A percentile compares a stretch with the other conserved stretches of the same genome.
Conservation (phyloP, 2,113 vertebrate species). For the Echinops telfairi region DNA sequence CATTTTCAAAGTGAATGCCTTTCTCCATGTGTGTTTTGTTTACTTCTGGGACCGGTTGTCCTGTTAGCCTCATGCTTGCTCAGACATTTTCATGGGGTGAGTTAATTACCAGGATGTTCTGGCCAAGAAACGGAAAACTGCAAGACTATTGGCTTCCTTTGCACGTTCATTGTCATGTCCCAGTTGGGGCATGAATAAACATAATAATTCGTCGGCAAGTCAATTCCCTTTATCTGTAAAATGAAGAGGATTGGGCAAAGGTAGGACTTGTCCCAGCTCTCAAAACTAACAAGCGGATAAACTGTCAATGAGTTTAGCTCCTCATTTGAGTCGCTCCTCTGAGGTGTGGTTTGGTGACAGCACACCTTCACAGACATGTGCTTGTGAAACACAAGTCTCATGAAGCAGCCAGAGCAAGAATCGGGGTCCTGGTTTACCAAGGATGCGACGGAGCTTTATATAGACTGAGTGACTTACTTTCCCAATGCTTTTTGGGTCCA, state of each 20-base stretch:
- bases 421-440: background rate
- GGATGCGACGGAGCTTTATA: background rate
- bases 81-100: slow-evolving; percentile 3
- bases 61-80: slow-evolving; percentile 3
- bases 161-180: background rate
- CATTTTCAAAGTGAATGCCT: slow-evolving; percentile 59
- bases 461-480: background rate
- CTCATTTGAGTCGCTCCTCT: background rate
- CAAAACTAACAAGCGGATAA: no score
- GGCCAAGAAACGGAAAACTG: slow-evolving; percentile 18
- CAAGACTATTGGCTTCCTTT: background rate
- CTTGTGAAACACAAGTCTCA: background rate
- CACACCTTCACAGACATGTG: background rate
- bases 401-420: slow-evolving; percentile 15
- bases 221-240: no score
- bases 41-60: slow-evolving; percentile 11
- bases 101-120: slow-evolving; percentile 44
- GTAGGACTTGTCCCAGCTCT: no score
- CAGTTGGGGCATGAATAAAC: background rate
- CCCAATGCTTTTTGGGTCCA: background rate
- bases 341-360: background rate
- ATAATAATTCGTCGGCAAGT: background rate
- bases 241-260: no score
- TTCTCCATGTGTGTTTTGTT: background rate
- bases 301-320: no score